Conservation (phyloP, 53 echinoderm and acorn worm species). For the Paelopatides confundens region DNA sequence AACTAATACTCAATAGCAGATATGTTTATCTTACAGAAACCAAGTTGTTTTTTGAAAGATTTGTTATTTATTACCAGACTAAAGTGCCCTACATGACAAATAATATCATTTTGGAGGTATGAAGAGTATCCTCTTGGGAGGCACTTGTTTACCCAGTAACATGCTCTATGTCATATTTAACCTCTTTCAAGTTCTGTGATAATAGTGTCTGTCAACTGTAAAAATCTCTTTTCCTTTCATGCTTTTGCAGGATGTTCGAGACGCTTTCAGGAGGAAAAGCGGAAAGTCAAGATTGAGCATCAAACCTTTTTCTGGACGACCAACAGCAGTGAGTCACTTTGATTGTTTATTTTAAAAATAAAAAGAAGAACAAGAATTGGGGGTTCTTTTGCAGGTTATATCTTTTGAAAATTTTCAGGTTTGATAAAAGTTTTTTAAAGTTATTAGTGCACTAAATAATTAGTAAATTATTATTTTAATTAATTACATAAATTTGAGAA, state of each 20-base stretch:
- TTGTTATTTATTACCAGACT: neutral
- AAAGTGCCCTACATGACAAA: neutral
- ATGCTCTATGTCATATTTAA: neutral
- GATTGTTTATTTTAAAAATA: no score
- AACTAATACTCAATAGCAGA: no score
- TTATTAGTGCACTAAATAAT: no score
- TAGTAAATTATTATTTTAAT: no score
- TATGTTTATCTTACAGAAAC: no score
- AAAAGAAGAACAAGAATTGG: no score
- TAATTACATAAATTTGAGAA: no score
- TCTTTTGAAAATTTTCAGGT: no score
- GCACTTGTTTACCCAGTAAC: neutral
- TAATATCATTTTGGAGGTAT: neutral
- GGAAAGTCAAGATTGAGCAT: slow-evolving; percentile 34
- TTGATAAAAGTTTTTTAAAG: no score
- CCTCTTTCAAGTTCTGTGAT: neutral
- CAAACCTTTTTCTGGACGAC: slow-evolving; percentile 26
- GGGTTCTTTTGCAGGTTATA: no score
- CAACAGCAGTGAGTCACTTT: slow-evolving; percentile 32
- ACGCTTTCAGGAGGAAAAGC: slow-evolving; percentile 23
- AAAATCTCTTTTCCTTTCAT: neutral
- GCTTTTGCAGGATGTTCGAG: slow-evolving; percentile 13
- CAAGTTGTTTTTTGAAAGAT: no score
- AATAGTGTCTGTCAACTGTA: no score
- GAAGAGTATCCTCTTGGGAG: neutral